Conservation (phyloP, 2,797 vertebrate genomes). For the Calcarius lapponicus region DNA sequence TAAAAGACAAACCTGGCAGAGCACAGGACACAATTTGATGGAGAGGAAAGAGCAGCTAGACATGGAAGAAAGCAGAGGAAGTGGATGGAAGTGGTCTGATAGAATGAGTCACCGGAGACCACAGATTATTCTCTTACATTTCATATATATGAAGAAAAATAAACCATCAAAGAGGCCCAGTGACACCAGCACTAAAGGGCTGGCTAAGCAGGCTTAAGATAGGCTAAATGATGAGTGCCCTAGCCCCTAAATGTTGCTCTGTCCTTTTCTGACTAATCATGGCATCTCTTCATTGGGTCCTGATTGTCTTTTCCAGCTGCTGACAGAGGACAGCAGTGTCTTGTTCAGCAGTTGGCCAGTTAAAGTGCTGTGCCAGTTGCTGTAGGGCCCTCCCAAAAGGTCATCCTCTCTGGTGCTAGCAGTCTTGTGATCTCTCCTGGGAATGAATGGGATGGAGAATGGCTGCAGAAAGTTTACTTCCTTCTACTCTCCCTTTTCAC, state of each 20-base stretch:
- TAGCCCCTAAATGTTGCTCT: background rate
- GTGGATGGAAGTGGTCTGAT: background rate
- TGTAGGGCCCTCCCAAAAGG: background rate
- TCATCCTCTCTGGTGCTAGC: background rate
- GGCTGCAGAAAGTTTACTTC: background rate
- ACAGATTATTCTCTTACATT: background rate
- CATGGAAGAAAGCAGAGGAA: conserved; percentile 24
- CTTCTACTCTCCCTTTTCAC: background rate
- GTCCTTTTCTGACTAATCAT: background rate
- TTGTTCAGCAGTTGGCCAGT: background rate
- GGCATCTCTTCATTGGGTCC: background rate
- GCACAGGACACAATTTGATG: conserved; percentile 18
- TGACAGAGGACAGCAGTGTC: background rate
- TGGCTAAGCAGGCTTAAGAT: background rate
- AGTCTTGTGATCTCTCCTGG: background rate
- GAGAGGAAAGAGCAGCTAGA: conserved; percentile 6
- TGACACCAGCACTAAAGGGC: background rate
- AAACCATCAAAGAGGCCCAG: background rate
- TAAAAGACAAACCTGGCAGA: conserved; percentile 46
- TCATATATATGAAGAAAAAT: conserved; percentile 4
- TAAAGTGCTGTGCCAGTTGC: background rate
- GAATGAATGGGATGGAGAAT: background rate
- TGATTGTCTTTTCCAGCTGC: conserved; percentile 39
- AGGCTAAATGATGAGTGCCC: background rate
- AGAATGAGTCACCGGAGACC: conserved; percentile 1